Evolutionary conservation across 2,797 vertebrate species (phyloP), one percentile per base, ranked within the genome.

Genomic region (Phrynocephalus vlangalii): DNA sequence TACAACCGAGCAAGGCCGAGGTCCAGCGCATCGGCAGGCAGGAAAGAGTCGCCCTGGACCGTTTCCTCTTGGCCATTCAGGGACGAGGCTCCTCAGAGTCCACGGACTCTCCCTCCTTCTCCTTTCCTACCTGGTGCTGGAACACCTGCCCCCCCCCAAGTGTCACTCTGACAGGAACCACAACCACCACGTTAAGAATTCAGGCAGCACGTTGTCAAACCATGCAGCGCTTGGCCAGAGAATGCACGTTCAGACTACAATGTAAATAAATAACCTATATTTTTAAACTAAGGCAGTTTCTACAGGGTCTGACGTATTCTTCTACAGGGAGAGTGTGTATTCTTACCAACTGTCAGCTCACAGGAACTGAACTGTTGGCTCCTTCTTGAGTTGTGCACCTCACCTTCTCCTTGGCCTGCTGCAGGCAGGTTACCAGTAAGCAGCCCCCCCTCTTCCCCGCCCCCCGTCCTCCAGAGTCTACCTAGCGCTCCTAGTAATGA

Each of bases 211-310:
- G 75, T 15, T 70, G 93, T 79, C 83, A 91, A 33, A 93, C 90
- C 38, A 76, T 48, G 92, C 91, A 92, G 90, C 84, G 90, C 94
- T 92, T 93, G 93, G 94, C 93, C 87, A 94, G 92, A 91, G 91
- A 93, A 94, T 89, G 91, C 93, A 91, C 92, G 93, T 91, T 95
- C 94, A 94, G 94, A 95, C 93, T 92, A 91, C 90, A 89, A 90
- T 95, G 95, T 95, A 96, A 94, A 95, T 95, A 96, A 95, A 94
- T 95, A 95, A 44, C 92, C 92, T 94, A 94, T 95, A 93, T 96
- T 95, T 95, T 95, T 94, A 95, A 95, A 93, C 91, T 86, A 94
- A 94, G 92, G 91, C 94, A 94, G 94, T 96, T 96, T 95, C 73
- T 88, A 95, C 94, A 95, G 92, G 95, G 95, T 95, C 94, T 93